Evolutionary conservation across 2,797 vertebrate genomes (phyloP), one percentile per base, ranked within the genome.

Genomic region (Danio kyathit): DNA sequence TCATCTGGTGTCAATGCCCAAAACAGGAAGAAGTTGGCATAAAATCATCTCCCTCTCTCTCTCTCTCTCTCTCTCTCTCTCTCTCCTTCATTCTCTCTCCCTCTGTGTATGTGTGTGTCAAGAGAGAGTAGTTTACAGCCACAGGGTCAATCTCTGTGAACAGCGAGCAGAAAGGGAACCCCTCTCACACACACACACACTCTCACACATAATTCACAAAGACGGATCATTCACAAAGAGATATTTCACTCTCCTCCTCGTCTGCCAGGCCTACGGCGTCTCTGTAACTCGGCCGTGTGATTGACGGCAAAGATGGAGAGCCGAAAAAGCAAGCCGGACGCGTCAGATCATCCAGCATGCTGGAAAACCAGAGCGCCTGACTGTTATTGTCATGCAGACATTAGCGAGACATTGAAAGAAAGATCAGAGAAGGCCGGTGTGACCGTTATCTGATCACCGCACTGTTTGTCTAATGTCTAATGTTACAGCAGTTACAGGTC

Each of bases 401-500:
- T 73, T 21, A 16, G 54, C 29, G n/a, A 76, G 51, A 65, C 67
- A 61, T 16, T 38, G 57, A 74, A 70, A 64, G 48, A 82, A 60
- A 51, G 66, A 78, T 75, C 75, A 66, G 75, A 67, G 76, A 63
- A 21, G 43, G 66, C 71, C 9, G 17, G 38, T 65, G 38, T 77
- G 75, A 74, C 49, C 44, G 87, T 81, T 85, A 87, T 88, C 84
- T 82, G 86, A 89, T 88, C 83, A 49, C 82, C 74, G 72, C 40
- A 67, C 67, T 84, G 87, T 89, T 88, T 89, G 82, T 87, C 81
- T 84, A 85, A 76, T 63, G 29, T 80, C 78, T 87, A 82, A 81
- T 72, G 89, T 89, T 88, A 88, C 82, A 75, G 82, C 85, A 86
- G 87, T 88, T 87, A 87, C 87, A 88, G 81, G 78, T 64, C 70